Evolutionary conservation across 2,888 invertebrate genomes (phyloP).

Genomic region (Catocala fraxini): DNA sequence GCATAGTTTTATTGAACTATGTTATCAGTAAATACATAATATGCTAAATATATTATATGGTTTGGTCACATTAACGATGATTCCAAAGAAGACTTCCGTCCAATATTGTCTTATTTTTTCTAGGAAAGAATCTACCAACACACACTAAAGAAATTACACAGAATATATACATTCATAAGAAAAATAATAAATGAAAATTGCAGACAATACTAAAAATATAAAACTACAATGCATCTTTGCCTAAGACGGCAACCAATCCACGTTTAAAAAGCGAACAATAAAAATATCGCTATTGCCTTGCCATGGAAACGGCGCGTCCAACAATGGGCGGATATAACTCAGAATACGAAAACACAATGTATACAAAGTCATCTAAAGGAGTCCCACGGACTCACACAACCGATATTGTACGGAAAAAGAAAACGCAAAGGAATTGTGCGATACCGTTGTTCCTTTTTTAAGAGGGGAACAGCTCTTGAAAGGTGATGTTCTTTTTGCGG

Average conservation of each 20-base stretch:
- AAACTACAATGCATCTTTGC: neutral
- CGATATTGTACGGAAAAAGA: slow-evolving; percentile 25
- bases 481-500: too few relatives aligned
- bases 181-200: neutral
- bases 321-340: slow-evolving; percentile 34
- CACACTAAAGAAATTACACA: neutral
- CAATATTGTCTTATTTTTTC: too few relatives aligned
- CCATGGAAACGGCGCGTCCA: slow-evolving; percentile 14
- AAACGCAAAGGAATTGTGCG: slow-evolving; percentile 11
- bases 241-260: slow-evolving; percentile 33
- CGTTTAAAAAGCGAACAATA: slow-evolving; percentile 34
- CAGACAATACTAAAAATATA: neutral
- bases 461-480: too few relatives aligned
- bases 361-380: slow-evolving; percentile 23
- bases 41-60: too few relatives aligned
- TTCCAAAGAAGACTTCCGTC: too few relatives aligned
- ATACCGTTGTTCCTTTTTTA: too few relatives aligned
- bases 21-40: too few relatives aligned
- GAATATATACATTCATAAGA: neutral
- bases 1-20: too few relatives aligned
- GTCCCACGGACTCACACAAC: slow-evolving; percentile 17
- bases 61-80: too few relatives aligned
- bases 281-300: slow-evolving; percentile 32
- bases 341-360: slow-evolving; percentile 25
- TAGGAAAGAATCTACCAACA: too few relatives aligned